Evolutionary conservation across 2,888 invertebrate species (phyloP).

Genomic region (Bellardia bayeri): DNA sequence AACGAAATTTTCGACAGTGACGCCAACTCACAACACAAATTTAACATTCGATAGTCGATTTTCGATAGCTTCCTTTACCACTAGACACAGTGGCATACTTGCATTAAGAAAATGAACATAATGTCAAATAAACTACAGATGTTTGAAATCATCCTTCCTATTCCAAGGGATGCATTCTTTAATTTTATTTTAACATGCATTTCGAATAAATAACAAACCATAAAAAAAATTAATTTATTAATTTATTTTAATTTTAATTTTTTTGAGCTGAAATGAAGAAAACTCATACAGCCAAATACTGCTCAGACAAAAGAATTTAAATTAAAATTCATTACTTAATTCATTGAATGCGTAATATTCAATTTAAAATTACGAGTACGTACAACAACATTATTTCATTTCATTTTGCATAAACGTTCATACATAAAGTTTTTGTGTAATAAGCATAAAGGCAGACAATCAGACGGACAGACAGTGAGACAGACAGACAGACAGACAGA

Average conservation of each 20-base stretch:
- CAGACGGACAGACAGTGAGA: background rate
- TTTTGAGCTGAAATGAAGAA: background rate
- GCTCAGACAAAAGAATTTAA: constrained; percentile 6
- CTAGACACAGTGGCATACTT: background rate
- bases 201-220: background rate
- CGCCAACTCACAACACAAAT: too few species aligned
- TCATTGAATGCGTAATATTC: constrained; percentile 59
- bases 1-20: too few species aligned
- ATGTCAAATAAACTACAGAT: constrained; percentile 12
- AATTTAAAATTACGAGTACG: constrained; percentile 34
- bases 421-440: constrained; percentile 14
- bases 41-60: too few species aligned
- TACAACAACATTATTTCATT: constrained; percentile 19
- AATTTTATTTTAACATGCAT: background rate
- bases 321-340: constrained; percentile 57
- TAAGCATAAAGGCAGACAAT: constrained; percentile 3
- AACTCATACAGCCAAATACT: too few species aligned
- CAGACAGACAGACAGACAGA: background rate
- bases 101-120: background rate
- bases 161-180: constrained; percentile 8
- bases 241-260: background rate
- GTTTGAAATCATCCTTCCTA: constrained; percentile 22
- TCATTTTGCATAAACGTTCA: constrained; percentile 38
- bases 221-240: background rate
- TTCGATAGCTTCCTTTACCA: background rate